phyloP scores from a whole-genome alignment of 2,888 invertebrate species.

The Nemoura dubitans region DNA sequence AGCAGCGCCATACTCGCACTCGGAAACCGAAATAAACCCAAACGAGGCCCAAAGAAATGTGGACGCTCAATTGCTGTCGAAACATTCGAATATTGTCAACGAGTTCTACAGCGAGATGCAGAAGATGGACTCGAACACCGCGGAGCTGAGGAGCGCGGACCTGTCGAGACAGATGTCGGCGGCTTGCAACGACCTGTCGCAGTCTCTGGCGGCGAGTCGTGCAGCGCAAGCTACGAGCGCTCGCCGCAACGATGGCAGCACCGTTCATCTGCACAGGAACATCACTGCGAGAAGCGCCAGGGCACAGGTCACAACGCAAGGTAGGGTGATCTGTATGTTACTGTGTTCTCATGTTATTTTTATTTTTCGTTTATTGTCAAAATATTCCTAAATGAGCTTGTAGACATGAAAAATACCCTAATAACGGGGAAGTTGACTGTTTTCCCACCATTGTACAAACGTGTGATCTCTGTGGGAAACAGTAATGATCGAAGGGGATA shows the following conservation, averaged over 20 bases:
- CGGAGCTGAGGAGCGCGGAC: not conserved
- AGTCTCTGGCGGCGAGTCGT: not conserved
- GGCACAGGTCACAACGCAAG: not conserved
- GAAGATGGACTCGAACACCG: conserved; percentile 21
- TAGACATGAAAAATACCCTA: too few relatives aligned
- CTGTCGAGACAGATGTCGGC: not conserved
- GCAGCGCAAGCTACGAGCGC: not conserved
- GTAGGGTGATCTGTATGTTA: too few relatives aligned
- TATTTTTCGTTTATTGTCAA: too few relatives aligned
- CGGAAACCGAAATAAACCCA: not conserved
- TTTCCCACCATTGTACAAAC: too few relatives aligned
- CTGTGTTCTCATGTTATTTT: too few relatives aligned
- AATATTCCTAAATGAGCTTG: too few relatives aligned
- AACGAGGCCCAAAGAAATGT: not conserved
- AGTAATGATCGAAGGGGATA: too few relatives aligned
- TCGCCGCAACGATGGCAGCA: not conserved
- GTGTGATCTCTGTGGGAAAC: too few relatives aligned
- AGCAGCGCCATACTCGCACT: too few relatives aligned
- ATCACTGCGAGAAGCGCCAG: not conserved
- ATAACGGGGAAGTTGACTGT: too few relatives aligned
- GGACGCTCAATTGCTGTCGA: not conserved
- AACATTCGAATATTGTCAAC: not conserved
- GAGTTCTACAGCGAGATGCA: not conserved
- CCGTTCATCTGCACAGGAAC: not conserved
- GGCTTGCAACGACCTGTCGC: not conserved